A percentile compares a stretch with the other conserved stretches of the same genome.
Evolutionary conservation across 2,888 invertebrate species (phyloP).

Genomic region (Nyleta sp.): DNA sequence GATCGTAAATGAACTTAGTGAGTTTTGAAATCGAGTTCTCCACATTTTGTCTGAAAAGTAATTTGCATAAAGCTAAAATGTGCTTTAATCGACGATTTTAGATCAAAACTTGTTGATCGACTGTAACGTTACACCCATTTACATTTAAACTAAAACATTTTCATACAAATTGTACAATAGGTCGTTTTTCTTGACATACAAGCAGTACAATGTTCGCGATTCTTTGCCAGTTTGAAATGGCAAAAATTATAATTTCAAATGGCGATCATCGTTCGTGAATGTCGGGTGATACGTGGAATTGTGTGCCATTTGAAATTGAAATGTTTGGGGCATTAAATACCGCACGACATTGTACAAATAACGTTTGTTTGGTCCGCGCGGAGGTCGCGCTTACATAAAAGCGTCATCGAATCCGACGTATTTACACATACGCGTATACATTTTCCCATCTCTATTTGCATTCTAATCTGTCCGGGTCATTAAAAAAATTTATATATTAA

Average conservation of each 20-base stretch:
- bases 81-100: no score
- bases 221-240: constrained; percentile 30
- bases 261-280: constrained; percentile 44
- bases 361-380: constrained; percentile 19
- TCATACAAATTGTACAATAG: constrained; percentile 42
- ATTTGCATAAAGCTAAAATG: no score
- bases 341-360: constrained; percentile 41
- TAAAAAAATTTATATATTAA: neutral
- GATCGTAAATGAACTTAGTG: no score
- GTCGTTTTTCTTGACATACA: constrained; percentile 30
- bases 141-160: neutral
- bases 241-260: constrained; percentile 54
- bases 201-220: constrained; percentile 14
- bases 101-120: neutral
- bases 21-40: no score
- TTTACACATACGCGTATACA: constrained; percentile 17
- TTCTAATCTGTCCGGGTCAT: neutral
- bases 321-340: constrained; percentile 41
- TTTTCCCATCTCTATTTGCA: constrained; percentile 11
- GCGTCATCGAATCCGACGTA: constrained; percentile 20
- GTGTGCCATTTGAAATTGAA: constrained; percentile 47
- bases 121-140: neutral
- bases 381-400: constrained; percentile 18
- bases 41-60: no score
- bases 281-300: constrained; percentile 26